Conservation (phyloP, 1,140 invertebrate genomes). For the Drosophila rhopaloa region DNA sequence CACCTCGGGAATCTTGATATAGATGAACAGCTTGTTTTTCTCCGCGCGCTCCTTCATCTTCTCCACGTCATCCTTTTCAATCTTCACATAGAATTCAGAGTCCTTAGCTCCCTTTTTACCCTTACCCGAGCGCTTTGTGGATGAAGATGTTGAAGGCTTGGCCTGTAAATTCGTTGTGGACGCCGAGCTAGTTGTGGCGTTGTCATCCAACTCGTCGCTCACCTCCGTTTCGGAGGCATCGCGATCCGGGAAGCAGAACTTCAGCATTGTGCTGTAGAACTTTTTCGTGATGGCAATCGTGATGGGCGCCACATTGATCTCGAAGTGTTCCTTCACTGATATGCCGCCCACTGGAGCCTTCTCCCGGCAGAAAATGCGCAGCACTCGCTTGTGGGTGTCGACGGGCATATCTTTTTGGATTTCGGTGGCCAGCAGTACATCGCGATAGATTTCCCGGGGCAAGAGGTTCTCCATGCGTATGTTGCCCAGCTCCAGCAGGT, state of each 20-base stretch:
- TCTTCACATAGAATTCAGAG: conserved; percentile 94
- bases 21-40: conserved; percentile 99
- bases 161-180: conserved; percentile 72
- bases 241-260: conserved; percentile 99
- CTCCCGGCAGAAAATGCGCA: conserved; percentile 95
- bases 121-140: conserved; percentile 84
- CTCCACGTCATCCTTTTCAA: conserved; percentile 97
- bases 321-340: conserved; percentile 99
- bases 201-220: conserved; percentile 86
- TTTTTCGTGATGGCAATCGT: conserved; percentile 98
- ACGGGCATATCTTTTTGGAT: conserved; percentile 95
- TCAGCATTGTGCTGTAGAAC: conserved; percentile 98
- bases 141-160: conserved; percentile 56
- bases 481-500: conserved; percentile 98
- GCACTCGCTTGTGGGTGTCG: conserved; percentile 91
- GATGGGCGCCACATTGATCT: conserved; percentile 97
- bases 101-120: conserved; percentile 89
- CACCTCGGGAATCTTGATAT: conserved; percentile 99
- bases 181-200: conserved; percentile 82
- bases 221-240: conserved; percentile 92
- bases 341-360: conserved; percentile 98
- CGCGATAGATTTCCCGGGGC: conserved; percentile 97
- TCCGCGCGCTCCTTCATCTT: conserved; percentile 95
- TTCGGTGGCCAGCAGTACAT: conserved; percentile 95
- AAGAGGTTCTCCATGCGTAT: conserved; percentile 97